Percentiles rank a stretch among this genome's conserved stretches.
These are phyloP conservation scores for Conistra vaccinii DNA, from an alignment of 2,888 invertebrate species.

Conservation along the genomic window DNA sequence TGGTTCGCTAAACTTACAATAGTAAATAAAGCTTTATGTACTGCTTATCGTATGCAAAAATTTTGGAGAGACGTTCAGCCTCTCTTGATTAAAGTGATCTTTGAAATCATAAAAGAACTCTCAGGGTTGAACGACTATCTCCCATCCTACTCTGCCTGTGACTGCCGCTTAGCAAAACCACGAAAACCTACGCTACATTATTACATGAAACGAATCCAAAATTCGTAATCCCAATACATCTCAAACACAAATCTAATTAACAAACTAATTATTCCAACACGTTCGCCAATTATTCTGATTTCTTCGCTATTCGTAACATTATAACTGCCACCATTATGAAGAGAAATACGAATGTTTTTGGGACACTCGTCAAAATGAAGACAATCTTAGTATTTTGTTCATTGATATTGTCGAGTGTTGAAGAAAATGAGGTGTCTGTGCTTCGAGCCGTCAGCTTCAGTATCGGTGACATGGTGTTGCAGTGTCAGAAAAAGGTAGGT, in stretches of 20 bases:
- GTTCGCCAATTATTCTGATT: constrained; percentile 34
- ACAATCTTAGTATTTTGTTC: constrained; percentile 22
- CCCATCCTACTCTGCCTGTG: too few species aligned
- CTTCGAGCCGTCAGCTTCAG: constrained; percentile 28
- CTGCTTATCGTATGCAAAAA: not conserved
- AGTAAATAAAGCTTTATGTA: not conserved
- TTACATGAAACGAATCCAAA: not conserved
- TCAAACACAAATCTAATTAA: constrained; percentile 46
- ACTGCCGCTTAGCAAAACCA: too few species aligned
- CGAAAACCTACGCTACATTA: not conserved
- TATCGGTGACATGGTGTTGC: constrained; percentile 40
- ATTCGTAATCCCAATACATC: not conserved
- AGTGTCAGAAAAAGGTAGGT: constrained; percentile 55
- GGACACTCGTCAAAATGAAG: constrained; percentile 2
- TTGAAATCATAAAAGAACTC: not conserved
- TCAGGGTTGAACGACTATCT: too few species aligned
- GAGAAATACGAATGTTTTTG: not conserved
- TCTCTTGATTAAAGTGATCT: too few species aligned
- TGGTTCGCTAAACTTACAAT: not conserved
- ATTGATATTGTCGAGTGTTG: constrained; percentile 6
- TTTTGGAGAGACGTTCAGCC: not conserved
- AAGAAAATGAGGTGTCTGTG: constrained; percentile 26
- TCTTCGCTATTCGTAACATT: not conserved
- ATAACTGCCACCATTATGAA: not conserved
- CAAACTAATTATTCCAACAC: constrained; percentile 46